Evolutionary conservation across 2,113 vertebrate species (phyloP).

Genomic region (Ia io): DNA sequence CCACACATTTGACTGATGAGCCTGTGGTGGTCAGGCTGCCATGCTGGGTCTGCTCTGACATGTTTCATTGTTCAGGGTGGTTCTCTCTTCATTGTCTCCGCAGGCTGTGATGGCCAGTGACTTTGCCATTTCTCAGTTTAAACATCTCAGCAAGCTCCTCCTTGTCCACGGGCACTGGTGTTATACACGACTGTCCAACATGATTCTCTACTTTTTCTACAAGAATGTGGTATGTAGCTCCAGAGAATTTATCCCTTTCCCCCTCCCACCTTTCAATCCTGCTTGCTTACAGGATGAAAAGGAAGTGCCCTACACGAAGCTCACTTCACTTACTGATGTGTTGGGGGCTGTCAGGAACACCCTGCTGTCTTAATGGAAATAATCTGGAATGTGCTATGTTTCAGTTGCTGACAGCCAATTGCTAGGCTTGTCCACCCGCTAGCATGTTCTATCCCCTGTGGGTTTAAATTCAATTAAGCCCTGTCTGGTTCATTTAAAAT

Average conservation of each 20-base stretch:
- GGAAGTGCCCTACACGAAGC: accelerated
- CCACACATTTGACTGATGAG: background rate
- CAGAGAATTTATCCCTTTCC: background rate
- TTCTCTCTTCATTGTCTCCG: background rate
- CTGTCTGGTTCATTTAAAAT: slow-evolving; percentile 65
- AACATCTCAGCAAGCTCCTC: slow-evolving; percentile 84
- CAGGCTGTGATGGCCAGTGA: slow-evolving; percentile 91
- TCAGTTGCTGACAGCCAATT: slow-evolving; percentile 43
- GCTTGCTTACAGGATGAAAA: background rate
- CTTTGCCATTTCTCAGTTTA: slow-evolving; percentile 87
- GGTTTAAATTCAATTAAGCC: slow-evolving; percentile 65
- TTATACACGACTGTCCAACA: slow-evolving; percentile 85
- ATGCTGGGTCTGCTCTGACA: accelerated
- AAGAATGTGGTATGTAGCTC: slow-evolving; percentile 87
- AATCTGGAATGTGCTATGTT: background rate
- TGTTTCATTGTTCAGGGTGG: background rate
- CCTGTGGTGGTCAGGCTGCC: background rate
- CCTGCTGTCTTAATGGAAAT: background rate
- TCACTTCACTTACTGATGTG: background rate
- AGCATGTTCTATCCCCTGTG: slow-evolving; percentile 46
- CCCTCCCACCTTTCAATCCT: background rate
- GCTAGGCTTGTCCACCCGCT: slow-evolving; percentile 32
- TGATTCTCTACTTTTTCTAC: slow-evolving; percentile 89
- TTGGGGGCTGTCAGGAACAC: background rate
- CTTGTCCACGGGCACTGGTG: slow-evolving; percentile 90